Evolutionary conservation across 2,797 vertebrate species (phyloP).

Genomic region (Arnoldichthys spilopterus): DNA sequence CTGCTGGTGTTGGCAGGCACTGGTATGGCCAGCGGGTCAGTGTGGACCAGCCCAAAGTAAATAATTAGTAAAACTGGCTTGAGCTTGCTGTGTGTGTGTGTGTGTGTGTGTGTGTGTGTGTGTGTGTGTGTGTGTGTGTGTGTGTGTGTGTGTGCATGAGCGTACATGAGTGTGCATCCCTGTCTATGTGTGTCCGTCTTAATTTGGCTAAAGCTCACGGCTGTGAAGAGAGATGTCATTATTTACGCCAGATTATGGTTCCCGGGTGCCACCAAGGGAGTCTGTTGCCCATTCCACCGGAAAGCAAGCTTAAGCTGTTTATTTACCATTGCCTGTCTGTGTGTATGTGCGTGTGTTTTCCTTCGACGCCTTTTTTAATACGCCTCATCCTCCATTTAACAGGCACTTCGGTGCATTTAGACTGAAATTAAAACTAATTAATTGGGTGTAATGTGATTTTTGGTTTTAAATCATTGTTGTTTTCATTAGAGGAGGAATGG

Average conservation of each 20-base stretch:
- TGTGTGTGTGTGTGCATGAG: slow-evolving; percentile 57
- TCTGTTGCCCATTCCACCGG: slow-evolving; percentile 60
- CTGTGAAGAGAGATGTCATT: slow-evolving; percentile 65
- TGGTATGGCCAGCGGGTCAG: slow-evolving; percentile 54
- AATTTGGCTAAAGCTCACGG: slow-evolving; percentile 58
- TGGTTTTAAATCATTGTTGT: slow-evolving; percentile 24
- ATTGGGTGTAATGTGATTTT: slow-evolving; percentile 52
- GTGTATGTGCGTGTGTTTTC: slow-evolving; percentile 37
- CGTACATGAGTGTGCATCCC: slow-evolving; percentile 47
- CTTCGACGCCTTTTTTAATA: slow-evolving; percentile 19
- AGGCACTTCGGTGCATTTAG: slow-evolving; percentile 53
- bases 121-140: slow-evolving; percentile 35
- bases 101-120: slow-evolving; percentile 28
- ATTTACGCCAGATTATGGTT: slow-evolving; percentile 66
- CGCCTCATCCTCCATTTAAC: slow-evolving; percentile 53
- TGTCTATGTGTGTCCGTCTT: slow-evolving; percentile 56
- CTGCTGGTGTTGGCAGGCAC: slow-evolving; percentile 53
- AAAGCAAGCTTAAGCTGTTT: slow-evolving; percentile 62
- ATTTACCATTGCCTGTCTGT: slow-evolving; percentile 51
- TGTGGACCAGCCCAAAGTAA: slow-evolving; percentile 57
- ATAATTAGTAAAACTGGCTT: slow-evolving; percentile 62
- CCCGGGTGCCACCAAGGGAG: slow-evolving; percentile 59
- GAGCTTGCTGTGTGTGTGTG: slow-evolving; percentile 37
- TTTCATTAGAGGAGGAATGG: slow-evolving; percentile 45
- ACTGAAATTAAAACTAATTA: slow-evolving; percentile 57